phyloP scores from a whole-genome alignment of 1,140 invertebrate species.

The Planococcus citri region DNA sequence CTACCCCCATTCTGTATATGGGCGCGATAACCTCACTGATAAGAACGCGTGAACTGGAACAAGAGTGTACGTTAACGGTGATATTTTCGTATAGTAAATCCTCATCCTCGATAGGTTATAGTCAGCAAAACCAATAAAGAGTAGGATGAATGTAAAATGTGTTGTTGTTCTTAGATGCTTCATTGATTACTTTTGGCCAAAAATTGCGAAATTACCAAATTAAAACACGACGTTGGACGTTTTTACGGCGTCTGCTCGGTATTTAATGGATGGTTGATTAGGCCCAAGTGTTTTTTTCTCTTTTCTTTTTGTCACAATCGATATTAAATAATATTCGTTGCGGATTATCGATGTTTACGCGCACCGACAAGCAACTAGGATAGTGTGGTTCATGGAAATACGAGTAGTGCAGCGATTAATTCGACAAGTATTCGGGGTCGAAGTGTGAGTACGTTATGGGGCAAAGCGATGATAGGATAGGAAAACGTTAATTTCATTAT shows the following conservation, averaged over 20 bases:
- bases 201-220: background rate
- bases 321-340: constrained; percentile 1
- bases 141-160: background rate
- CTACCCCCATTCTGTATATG: background rate
- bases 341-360: background rate
- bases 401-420: too few relatives aligned
- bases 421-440: background rate
- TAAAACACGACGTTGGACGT: background rate
- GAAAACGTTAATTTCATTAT: too few relatives aligned
- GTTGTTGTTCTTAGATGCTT: background rate
- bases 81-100: background rate
- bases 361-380: background rate
- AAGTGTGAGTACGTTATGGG: background rate
- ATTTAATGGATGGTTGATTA: constrained; percentile 8
- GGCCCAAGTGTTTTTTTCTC: background rate
- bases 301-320: background rate
- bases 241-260: background rate
- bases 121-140: too few relatives aligned
- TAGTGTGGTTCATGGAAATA: background rate
- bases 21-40: background rate
- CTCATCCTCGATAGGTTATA: background rate
- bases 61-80: background rate
- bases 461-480: background rate
- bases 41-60: background rate
- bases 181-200: background rate